A percentile compares a stretch with the other conserved stretches of the same genome.
phyloP scores from a whole-genome alignment of 2,113 vertebrate genomes.

The Platycercus adscitus region DNA sequence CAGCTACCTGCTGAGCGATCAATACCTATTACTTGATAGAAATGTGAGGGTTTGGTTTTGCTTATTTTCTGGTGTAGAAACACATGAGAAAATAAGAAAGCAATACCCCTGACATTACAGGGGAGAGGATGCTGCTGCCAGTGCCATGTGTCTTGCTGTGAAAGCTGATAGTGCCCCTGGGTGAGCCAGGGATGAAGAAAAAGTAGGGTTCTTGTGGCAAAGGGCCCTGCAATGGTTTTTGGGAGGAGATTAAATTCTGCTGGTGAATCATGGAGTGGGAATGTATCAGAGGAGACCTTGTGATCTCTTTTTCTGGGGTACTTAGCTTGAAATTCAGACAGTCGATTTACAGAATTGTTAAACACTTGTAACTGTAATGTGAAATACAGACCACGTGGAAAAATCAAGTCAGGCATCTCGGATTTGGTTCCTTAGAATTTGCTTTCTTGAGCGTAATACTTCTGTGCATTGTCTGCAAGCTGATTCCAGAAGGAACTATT shows the following conservation, averaged over 20 bases:
- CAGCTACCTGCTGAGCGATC: neutral
- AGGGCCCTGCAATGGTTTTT: fast-evolving
- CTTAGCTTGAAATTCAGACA: neutral
- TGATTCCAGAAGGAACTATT: neutral
- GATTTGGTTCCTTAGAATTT: neutral
- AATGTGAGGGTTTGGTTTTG: neutral
- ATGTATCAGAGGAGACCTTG: neutral
- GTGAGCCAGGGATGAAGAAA: fast-evolving
- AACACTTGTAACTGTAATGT: neutral
- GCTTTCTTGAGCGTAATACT: neutral
- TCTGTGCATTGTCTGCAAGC: neutral
- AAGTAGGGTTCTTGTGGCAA: neutral
- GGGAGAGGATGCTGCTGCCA: neutral
- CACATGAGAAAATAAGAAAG: neutral
- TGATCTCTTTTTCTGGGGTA: neutral
- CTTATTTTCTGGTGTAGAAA: neutral
- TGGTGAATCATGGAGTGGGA: fast-evolving
- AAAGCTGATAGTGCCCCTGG: neutral
- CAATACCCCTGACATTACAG: fast-evolving
- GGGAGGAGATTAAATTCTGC: neutral
- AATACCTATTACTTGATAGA: neutral
- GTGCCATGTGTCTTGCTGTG: fast-evolving
- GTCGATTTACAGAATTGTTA: neutral
- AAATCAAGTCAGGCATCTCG: neutral
- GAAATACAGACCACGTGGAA: neutral